Conservation (phyloP, 2,888 invertebrate genomes). For the Epiblema foenella region DNA sequence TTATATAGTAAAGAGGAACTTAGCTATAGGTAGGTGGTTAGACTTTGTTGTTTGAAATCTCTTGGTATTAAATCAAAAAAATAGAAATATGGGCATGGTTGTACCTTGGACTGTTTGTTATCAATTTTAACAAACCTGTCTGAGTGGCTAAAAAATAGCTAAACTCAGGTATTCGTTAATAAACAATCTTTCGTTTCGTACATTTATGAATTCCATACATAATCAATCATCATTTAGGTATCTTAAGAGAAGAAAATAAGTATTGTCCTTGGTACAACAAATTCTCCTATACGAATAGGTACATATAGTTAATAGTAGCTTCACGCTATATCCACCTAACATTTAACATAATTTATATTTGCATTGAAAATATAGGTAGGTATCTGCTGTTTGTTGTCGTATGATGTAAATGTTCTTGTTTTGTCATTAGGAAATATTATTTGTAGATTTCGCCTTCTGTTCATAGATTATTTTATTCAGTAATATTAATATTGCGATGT, state of each 20-base stretch:
- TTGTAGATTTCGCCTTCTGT: constrained; percentile 6
- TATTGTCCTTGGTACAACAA: neutral
- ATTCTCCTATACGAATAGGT: neutral
- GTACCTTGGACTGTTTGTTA: constrained; percentile 1
- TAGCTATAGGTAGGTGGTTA: neutral
- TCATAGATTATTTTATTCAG: constrained; percentile 14
- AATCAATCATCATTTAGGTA: neutral
- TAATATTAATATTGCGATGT: constrained; percentile 50
- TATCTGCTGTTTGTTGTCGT: neutral
- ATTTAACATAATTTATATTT: neutral
- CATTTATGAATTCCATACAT: neutral
- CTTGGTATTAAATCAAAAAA: neutral
- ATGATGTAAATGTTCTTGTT: neutral
- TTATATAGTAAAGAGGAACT: neutral
- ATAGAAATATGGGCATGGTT: neutral
- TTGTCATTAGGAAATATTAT: neutral
- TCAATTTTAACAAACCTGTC: neutral
- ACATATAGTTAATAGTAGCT: neutral
- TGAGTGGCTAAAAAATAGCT: neutral
- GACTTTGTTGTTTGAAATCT: neutral
- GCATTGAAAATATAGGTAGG: no score
- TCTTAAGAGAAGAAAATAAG: neutral
- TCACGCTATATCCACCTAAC: neutral
- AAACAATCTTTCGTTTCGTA: neutral
- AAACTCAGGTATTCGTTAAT: neutral